Base-by-base conservation (phyloP, 2,888 invertebrate species). In the Xylophagus ater region DNA sequence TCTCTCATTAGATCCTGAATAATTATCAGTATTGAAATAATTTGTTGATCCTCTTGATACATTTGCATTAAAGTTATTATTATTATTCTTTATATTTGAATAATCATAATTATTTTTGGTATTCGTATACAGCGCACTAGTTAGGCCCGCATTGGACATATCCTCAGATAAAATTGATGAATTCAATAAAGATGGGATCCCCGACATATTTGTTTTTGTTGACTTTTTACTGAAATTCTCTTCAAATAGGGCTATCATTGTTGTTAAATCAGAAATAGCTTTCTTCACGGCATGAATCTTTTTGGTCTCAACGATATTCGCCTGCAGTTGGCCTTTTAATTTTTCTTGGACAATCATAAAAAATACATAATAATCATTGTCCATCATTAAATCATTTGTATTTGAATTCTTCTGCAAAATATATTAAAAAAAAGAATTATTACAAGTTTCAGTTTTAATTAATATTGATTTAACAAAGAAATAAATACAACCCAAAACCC, bases 301-400 rank as follows among this genome's bases (percentile, higher is more conserved):
- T 4, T 30, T 20, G 4, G 36, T n/a, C 8, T 43, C 43, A 30
- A 46, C 35, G 2, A 44, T 38, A 12, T 44, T 40, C 3, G 46
- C 46, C 12, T 34, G 28, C 10, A 42, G 17, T 31, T 44, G 46
- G 12, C 44, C 46, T 24, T 46, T 46, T 3, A 46, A 26, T 25
- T 46, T 46, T 21, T 46, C 46, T 12, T 35, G 40, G n/a, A 41
- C 40, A 19, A 44, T 44, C 20, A 44, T 34, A 20, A 46, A 42
- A 20, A 46, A 46, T 12, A 46, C 23, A 13, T 44, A 46, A 32
- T 30, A 35, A 10, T 44, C 46, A 24, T 41, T 38, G 14, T 42
- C 42, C 36, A 40, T 35, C 44, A 46, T 38, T 20, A 46, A 42
- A 29, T 37, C 42, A 24, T 46, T 42, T 3, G 46, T 34, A 42